Base-by-base conservation (phyloP, 2,797 vertebrate species). In the Myotis myotis region DNA sequence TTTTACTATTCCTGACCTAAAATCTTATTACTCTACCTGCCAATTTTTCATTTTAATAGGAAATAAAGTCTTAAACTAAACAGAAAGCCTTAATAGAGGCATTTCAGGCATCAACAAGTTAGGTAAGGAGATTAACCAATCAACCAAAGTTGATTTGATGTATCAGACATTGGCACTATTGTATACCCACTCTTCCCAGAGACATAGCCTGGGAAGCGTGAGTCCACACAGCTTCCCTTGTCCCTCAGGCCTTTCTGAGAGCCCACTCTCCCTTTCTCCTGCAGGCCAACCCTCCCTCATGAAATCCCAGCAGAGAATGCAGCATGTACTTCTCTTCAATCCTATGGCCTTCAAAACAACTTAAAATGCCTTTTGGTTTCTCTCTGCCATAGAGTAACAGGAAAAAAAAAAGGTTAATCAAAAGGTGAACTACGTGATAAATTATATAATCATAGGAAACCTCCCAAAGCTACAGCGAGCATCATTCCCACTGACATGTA, bases 31-130 rank as follows among this genome's bases (percentile, higher is more conserved):
- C 9, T 47, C 30, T 70, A 30, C 1, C 7, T 51, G 57, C 28
- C 44, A 55, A 22, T 47, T 89, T 87, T 96, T 86, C 19, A 70
- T 87, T 96, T 74, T 70, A 85, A 71, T 86, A 87, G 60, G 9
- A 87, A 80, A 23, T 41, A 55, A 53, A 85, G 19, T 74, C 49
- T 94, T 89, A 82, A n/a, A 33, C 33, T 83, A 79, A 84, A 55
- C 19, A 28, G n/a, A 79, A 95, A 94, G 12, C 4, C 15, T 86
- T 71, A 28, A 49, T 30, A 72, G 10, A 64, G 47, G 25, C 64
- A 95, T 93, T 91, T 89, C 19, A 72, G 57, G 41, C 6, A 12
- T 53, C 22, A 60, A 2, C 3, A 78, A 33, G 7, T 70, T 70
- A 88, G 25, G 8, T 5, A 70, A 78, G 33, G 49, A 93, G 22